These are phyloP conservation scores for Bruchidius siliquastri DNA, from an alignment of 2,888 invertebrate genomes.

Conservation along the genomic window DNA sequence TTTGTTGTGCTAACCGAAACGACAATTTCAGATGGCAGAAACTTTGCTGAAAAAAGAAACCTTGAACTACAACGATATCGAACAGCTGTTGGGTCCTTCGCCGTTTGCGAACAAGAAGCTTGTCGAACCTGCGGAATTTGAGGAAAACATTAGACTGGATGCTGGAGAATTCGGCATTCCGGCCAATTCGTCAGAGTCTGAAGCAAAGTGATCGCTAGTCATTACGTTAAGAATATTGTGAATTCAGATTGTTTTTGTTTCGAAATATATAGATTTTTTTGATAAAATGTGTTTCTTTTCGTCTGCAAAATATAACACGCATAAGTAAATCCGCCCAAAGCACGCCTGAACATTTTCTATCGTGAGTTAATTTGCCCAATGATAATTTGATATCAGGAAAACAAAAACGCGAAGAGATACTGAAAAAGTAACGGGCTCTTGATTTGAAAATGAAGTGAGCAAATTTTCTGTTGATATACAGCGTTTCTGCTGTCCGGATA, in stretches of 20 bases:
- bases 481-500: too few relatives aligned
- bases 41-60: slow-evolving; percentile 86
- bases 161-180: slow-evolving; percentile 27
- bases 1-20: background rate
- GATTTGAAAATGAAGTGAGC: too few relatives aligned
- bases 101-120: slow-evolving; percentile 68
- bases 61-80: slow-evolving; percentile 85
- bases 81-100: slow-evolving; percentile 84
- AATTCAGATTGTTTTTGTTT: background rate
- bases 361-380: too few relatives aligned
- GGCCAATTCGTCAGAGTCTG: background rate
- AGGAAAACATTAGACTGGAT: slow-evolving; percentile 45
- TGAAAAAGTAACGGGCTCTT: too few relatives aligned
- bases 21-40: slow-evolving; percentile 81
- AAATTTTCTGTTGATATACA: too few relatives aligned
- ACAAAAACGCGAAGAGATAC: too few relatives aligned
- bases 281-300: too few relatives aligned
- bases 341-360: too few relatives aligned
- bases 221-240: background rate
- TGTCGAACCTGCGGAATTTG: slow-evolving; percentile 77
- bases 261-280: too few relatives aligned
- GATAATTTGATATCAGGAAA: too few relatives aligned
- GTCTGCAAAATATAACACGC: too few relatives aligned
- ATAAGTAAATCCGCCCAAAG: too few relatives aligned
- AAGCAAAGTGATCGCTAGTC: background rate